Base-by-base conservation (phyloP, 2,113 vertebrate genomes). In the Glaucomys volans region DNA sequence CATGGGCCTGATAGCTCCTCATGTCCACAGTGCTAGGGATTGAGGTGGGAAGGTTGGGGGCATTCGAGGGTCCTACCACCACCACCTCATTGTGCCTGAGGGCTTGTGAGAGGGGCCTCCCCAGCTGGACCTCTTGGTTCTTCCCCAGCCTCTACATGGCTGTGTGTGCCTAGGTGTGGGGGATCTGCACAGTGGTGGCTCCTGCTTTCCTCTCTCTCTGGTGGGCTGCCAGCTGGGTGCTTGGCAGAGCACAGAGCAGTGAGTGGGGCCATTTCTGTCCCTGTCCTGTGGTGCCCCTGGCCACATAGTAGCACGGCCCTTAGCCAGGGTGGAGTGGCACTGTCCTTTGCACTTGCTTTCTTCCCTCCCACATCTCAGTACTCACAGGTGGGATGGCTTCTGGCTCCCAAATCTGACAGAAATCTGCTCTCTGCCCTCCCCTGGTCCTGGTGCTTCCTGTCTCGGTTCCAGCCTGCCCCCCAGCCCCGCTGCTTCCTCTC, bases 1-100 rank as follows among this genome's bases (percentile, higher is more conserved):
- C 18, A 0, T 0, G 0, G 30, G 16, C 57, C 0, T 2, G 12
- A 5, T 4, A 14, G n/a, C 37, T 50, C 28, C 2, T 59, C 47
- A 3, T 13, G 1, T 11, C 74, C 35, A 5, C 35, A 0, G 42
- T 44, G 16, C 62, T 42, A 59, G 44, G 50, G 42, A 5, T 22
- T 0, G 5, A 42, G 32, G n/a, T 32, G 66, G 57, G 24, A 40
- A 54, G 5, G 44, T 0, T 3, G 7, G 85, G 57, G 42, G 6
- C n/a, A 20, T n/a, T 42, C 44, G 24, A 75, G 72, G 64, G 10
- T 67, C 71, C 64, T 79, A 64, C 69, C 54, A 7, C 44, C 24
- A 2, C 30, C 8, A 54, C 35, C 71, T 72, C 14, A 28, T 80
- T 62, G 9, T 35, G 62, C 32, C 50, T 22, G 3, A 7, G 5